Evolutionary conservation across 2,797 vertebrate genomes (phyloP).

Genomic region (Benthosema pterotum): DNA sequence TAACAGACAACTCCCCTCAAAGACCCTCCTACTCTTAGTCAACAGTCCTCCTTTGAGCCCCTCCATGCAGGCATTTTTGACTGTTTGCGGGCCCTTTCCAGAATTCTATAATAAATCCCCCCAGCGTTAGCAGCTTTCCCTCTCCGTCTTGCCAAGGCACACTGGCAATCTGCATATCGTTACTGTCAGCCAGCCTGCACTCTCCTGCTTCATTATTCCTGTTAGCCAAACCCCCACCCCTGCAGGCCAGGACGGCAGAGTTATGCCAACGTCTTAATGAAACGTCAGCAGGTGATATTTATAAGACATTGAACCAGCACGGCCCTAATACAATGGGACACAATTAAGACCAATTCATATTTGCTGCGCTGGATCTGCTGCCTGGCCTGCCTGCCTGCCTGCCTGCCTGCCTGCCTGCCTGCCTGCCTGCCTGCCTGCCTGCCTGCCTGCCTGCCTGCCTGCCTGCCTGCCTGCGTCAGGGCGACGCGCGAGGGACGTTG

Average conservation of each 20-base stretch:
- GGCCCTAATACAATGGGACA: conserved; percentile 48
- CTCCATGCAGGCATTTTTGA: not conserved
- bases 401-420: no score
- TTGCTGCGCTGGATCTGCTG: conserved; percentile 38
- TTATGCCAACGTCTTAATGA: conserved; percentile 56
- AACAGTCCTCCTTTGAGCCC: not conserved
- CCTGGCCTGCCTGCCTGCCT: not conserved
- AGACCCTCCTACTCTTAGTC: not conserved
- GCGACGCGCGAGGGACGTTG: conserved; percentile 18
- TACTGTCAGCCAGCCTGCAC: conserved; percentile 37
- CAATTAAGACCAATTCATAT: conserved; percentile 52
- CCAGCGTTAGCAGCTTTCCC: conserved; percentile 18
- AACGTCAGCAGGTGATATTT: conserved; percentile 56
- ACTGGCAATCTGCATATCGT: conserved; percentile 48
- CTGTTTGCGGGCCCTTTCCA: conserved; percentile 35
- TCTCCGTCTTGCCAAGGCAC: conserved; percentile 28
- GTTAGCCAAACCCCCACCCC: conserved; percentile 25
- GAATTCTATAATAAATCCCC: conserved; percentile 41
- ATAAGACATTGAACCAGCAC: conserved; percentile 25
- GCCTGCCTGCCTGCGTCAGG: no score
- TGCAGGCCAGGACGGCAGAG: conserved; percentile 21
- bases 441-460: no score
- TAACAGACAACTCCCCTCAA: not conserved
- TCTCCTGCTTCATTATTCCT: conserved; percentile 37
- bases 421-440: no score